Evolutionary conservation across 2,113 vertebrate species (phyloP).

Genomic region (Laticauda laticaudata): DNA sequence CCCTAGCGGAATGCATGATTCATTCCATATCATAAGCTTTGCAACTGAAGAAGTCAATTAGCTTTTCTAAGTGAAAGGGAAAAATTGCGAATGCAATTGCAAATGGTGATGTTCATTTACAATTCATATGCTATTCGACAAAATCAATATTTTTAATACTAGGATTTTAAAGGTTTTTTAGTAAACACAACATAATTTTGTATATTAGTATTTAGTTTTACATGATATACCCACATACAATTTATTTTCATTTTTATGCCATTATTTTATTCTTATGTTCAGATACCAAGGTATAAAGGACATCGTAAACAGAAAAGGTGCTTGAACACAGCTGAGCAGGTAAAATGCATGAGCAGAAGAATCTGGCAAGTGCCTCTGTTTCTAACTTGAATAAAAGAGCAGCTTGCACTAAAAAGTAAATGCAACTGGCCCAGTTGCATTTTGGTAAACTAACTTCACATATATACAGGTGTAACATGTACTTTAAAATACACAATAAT

Average conservation of each 20-base stretch:
- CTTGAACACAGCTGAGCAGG: conserved; percentile 59
- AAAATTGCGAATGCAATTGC: background rate
- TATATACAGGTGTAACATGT: background rate
- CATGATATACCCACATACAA: background rate
- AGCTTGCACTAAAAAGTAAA: conserved; percentile 5
- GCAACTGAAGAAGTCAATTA: background rate
- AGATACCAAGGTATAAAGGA: conserved; percentile 68
- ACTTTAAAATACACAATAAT: background rate
- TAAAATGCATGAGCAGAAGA: conserved; percentile 48
- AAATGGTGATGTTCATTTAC: background rate
- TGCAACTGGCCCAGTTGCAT: conserved; percentile 7
- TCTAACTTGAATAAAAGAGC: conserved; percentile 10
- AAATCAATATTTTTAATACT: background rate
- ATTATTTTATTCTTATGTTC: conserved; percentile 65
- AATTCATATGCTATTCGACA: background rate
- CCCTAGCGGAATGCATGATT: background rate
- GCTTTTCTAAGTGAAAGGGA: background rate
- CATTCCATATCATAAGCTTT: background rate
- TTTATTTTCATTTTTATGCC: conserved; percentile 42
- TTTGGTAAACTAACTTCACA: background rate
- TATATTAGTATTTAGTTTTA: conserved; percentile 5
- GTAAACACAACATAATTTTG: background rate
- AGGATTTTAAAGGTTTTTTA: background rate
- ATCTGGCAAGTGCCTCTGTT: conserved; percentile 10
- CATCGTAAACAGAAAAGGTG: conserved; percentile 65